Base-by-base conservation (phyloP, 1,140 invertebrate species). In the Bombus haemorrhoidalis region DNA sequence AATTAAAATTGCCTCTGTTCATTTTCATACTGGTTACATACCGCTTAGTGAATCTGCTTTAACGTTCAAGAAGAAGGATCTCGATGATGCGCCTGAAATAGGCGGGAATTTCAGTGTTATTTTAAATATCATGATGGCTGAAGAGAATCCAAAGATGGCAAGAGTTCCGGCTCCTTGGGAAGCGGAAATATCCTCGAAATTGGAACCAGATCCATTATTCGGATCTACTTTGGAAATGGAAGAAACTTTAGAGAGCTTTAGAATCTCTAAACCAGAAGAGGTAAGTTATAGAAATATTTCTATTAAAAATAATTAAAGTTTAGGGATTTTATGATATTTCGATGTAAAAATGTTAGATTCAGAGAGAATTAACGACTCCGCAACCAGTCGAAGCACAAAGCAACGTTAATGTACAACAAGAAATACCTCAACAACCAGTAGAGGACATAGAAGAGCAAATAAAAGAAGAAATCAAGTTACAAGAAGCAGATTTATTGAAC, bases 11-110 rank as follows among this genome's bases (percentile, higher is more conserved):
- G 97, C 98, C 43, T 97, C 98, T 83, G 92, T 99, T 3, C 97
- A 98, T 95, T 97, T 99, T 90, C 97, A 99, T 93, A 98, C 98
- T 34, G 98, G 98, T 43, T 99, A 98, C 92, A 96, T 99, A 64
- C 95, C 96, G 3, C 96, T 97, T 86, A 96, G 97, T 85, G 97
- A 98, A 88, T 97, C 96, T 74, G 96, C 96, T 57, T 94, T 99
- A 39, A 97, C 96, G 64, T 98, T 98, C 88, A 96, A 96, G 43
- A 97, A 96, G 96, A 97, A 95, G 93, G 97, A 97, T 86, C 94
- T 98, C 68, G 96, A 97, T 12, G 96, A 97, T 86, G 96, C 97
- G 5, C 96, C 97, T 39, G 98, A 99, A 86, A 97, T 98, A 92
- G 97, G 97, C 2, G 97, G 97, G 3, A 96, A 96, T 87, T 98